phyloP scores from a whole-genome alignment of 2,888 invertebrate genomes.

The Melanchra persicariae region DNA sequence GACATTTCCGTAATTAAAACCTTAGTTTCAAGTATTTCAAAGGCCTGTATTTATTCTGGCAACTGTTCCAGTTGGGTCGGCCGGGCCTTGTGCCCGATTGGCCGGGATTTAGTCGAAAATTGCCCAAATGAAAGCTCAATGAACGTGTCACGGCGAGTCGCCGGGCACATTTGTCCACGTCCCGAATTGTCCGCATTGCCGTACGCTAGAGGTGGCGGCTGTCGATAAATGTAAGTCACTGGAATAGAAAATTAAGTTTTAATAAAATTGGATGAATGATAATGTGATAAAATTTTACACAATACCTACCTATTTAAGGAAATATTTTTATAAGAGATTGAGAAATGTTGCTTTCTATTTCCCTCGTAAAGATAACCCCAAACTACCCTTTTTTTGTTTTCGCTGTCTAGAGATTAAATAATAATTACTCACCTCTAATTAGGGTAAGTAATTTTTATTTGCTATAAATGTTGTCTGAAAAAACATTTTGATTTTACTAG shows the following conservation, averaged over 20 bases:
- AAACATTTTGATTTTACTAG: too few relatives aligned
- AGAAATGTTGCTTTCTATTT: too few relatives aligned
- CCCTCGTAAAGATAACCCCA: too few relatives aligned
- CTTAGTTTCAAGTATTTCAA: conserved; percentile 67
- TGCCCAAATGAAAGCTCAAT: conserved; percentile 90
- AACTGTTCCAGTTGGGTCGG: conserved; percentile 80
- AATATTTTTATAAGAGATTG: too few relatives aligned
- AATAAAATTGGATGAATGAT: too few relatives aligned
- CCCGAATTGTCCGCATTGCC: conserved; percentile 89
- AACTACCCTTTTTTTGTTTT: too few relatives aligned
- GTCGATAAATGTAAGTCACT: conserved; percentile 60
- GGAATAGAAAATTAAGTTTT: neutral
- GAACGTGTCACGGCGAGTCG: conserved; percentile 88
- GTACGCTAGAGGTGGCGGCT: conserved; percentile 78
- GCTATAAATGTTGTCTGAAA: too few relatives aligned
- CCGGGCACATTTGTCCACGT: conserved; percentile 89
- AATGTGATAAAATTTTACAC: too few relatives aligned
- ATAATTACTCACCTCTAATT: too few relatives aligned
- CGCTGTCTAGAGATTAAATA: too few relatives aligned
- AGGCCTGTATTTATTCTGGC: conserved; percentile 78
- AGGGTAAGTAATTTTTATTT: too few relatives aligned
- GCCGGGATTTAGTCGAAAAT: conserved; percentile 89
- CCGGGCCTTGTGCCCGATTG: conserved; percentile 80
- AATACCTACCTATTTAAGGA: too few relatives aligned
- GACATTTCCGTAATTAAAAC: conserved; percentile 49